Evolutionary conservation across 2,113 vertebrate genomes (phyloP).

Genomic region (Peromyscus maniculatus): DNA sequence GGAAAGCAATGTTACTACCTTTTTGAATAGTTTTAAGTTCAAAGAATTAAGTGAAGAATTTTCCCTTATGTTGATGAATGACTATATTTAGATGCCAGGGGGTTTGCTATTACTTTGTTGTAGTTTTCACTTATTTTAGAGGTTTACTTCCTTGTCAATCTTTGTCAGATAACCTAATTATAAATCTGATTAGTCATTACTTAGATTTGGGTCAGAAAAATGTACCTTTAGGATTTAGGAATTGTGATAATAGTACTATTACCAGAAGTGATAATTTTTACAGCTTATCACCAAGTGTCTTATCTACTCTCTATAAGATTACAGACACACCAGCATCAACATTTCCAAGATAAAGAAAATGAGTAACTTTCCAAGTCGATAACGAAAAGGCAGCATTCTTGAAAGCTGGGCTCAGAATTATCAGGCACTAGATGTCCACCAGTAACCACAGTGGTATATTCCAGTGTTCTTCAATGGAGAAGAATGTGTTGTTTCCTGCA

Average conservation of each 20-base stretch:
- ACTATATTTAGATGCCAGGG: background rate
- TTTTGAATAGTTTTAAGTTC: constrained; percentile 34
- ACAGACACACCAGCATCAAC: background rate
- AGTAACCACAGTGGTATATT: background rate
- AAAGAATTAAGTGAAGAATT: background rate
- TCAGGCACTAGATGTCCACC: background rate
- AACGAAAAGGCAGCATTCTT: background rate
- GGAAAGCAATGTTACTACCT: background rate
- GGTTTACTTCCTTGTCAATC: background rate
- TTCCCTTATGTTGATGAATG: background rate
- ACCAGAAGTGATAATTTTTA: constrained; percentile 45
- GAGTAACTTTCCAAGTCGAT: constrained; percentile 21
- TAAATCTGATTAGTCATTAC: constrained; percentile 48
- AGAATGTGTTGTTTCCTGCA: background rate
- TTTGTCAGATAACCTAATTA: background rate
- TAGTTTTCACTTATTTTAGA: background rate
- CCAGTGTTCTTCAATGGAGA: background rate
- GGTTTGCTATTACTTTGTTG: background rate
- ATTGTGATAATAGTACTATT: constrained; percentile 12
- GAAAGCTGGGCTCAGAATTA: background rate
- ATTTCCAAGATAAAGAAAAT: constrained; percentile 25
- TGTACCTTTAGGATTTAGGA: constrained; percentile 36
- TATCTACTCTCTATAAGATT: constrained; percentile 21
- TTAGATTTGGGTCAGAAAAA: constrained; percentile 1
- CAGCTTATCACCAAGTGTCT: background rate